Evolutionary conservation across 2,113 vertebrate species (phyloP).

Genomic region (Egretta garzetta): DNA sequence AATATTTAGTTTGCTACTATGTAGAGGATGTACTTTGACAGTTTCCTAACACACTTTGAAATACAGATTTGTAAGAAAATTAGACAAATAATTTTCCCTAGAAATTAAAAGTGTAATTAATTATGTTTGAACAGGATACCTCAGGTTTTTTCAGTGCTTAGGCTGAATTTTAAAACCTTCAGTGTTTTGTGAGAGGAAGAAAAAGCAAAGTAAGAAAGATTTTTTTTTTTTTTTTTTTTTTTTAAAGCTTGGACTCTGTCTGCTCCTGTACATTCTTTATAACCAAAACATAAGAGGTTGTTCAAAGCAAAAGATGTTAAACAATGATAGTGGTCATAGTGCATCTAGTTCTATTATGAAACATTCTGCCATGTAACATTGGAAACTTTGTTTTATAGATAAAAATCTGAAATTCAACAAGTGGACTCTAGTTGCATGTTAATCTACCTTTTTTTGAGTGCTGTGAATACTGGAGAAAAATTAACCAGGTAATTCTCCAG

Average conservation of each 20-base stretch:
- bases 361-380: neutral
- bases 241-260: neutral
- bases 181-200: neutral
- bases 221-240: neutral
- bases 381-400: neutral
- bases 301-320: neutral
- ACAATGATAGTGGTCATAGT: neutral
- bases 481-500: neutral
- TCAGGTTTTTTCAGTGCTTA: neutral
- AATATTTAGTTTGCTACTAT: neutral
- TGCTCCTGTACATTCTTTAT: neutral
- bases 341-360: neutral
- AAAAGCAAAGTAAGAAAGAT: neutral
- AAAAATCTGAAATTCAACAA: neutral
- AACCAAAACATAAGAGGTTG: neutral
- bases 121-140: neutral
- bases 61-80: neutral
- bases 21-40: neutral
- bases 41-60: neutral
- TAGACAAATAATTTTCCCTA: neutral
- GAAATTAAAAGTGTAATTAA: neutral
- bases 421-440: neutral
- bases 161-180: neutral
- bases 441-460: neutral
- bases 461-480: neutral